A percentile compares a stretch with the other conserved stretches of the same genome.
Evolutionary conservation across 2,797 vertebrate species (phyloP).

Genomic region (Pseudocheirus occidentalis): DNA sequence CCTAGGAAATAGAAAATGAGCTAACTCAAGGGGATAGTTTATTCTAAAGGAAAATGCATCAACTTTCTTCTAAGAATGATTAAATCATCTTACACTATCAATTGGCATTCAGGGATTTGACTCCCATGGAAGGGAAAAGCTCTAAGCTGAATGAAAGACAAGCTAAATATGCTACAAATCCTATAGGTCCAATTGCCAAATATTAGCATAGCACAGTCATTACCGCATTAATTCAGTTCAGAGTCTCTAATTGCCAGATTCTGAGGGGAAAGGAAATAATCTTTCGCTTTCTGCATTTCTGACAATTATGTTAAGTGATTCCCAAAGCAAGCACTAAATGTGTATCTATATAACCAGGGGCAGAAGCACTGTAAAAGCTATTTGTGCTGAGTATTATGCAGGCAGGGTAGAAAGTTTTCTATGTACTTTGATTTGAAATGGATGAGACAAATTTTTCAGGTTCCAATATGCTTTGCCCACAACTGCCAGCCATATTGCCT

Average conservation of each 20-base stretch:
- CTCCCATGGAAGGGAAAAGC: not conserved
- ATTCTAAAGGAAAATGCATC: not conserved
- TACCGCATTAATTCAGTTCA: not conserved
- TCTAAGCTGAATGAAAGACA: not conserved
- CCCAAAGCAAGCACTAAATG: not conserved
- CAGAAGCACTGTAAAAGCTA: not conserved
- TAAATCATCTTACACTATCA: not conserved
- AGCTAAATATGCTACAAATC: not conserved
- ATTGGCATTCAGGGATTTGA: too few relatives aligned
- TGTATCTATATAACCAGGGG: not conserved
- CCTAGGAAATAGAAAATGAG: not conserved
- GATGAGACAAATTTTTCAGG: not conserved
- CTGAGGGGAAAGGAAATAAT: not conserved
- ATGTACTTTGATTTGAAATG: not conserved
- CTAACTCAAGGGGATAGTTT: not conserved
- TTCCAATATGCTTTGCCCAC: not conserved
- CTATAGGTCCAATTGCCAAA: not conserved
- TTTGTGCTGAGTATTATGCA: not conserved
- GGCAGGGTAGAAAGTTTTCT: not conserved
- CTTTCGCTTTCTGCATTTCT: not conserved
- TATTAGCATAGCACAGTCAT: not conserved
- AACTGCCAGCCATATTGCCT: not conserved
- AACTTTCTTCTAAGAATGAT: not conserved
- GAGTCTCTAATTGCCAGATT: not conserved
- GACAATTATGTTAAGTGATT: not conserved